These are phyloP conservation scores for Cheilosia impressa DNA, from an alignment of 2,888 invertebrate species.

Conservation along the genomic window DNA sequence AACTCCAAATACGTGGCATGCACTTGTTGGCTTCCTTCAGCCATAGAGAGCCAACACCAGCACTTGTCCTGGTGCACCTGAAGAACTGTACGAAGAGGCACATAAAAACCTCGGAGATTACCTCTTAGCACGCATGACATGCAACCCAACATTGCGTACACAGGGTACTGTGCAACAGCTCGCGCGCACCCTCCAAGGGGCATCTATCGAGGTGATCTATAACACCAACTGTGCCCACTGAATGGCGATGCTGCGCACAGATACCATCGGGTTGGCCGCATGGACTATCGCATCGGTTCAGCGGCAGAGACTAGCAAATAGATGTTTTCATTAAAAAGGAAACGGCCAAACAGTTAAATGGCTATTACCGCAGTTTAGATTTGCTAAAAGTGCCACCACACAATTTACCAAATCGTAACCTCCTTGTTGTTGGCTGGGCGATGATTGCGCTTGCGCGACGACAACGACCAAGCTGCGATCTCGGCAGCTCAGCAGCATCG, in stretches of 20 bases:
- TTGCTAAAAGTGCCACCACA: constrained; percentile 76
- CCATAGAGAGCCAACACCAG: constrained; percentile 45
- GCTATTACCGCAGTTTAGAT: constrained; percentile 77
- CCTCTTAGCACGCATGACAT: constrained; percentile 74
- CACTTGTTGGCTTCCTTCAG: constrained; percentile 63
- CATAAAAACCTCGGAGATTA: constrained; percentile 77
- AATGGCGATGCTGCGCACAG: constrained; percentile 66
- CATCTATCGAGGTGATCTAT: constrained; percentile 75
- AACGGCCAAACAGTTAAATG: constrained; percentile 74
- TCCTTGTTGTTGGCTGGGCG: constrained; percentile 25
- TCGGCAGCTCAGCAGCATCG: constrained; percentile 1
- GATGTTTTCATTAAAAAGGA: constrained; percentile 78
- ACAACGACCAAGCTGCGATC: constrained; percentile 10
- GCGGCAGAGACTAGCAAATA: constrained; percentile 65
- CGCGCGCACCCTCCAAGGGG: constrained; percentile 66
- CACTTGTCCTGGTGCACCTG: constrained; percentile 48
- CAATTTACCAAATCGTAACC: constrained; percentile 69
- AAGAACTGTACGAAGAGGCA: constrained; percentile 41
- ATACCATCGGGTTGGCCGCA: constrained; percentile 37
- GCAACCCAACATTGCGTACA: constrained; percentile 72
- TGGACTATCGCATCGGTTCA: constrained; percentile 9
- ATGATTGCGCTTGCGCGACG: constrained; percentile 19
- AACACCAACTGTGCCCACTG: constrained; percentile 74
- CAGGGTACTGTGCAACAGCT: constrained; percentile 21
- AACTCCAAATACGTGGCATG: constrained; percentile 80